Base-by-base conservation (phyloP, 2,888 invertebrate genomes). In the Lacanobia wlatinum region DNA sequence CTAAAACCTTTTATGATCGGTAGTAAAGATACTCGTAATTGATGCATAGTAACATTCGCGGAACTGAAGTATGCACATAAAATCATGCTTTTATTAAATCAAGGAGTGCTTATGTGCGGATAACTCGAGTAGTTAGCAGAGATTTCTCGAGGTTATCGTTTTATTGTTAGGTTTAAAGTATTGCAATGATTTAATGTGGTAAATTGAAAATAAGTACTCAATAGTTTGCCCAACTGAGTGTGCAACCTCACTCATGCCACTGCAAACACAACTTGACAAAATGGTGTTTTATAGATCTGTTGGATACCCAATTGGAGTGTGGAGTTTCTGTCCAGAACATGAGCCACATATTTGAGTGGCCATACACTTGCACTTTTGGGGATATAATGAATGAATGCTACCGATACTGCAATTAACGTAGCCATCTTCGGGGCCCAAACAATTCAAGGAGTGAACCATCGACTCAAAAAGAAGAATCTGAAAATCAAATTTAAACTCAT, bases 101-200 rank as follows among this genome's bases (percentile, higher is more conserved):
- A 43, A 46, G 34, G 34, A 43, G 67, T 68, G 63, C 7, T 53
- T 21, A 12, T 56, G 14, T 58, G 46, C 28, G 52, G n/a, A 62
- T 73, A 74, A 64, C n/a, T 55, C 10, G 10, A 68, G 59, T 76
- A 55, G 21, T 48, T 59, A 28, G 56, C 61, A 5, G 14, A 50
- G 64, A 75, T 65, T 71, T 55, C 0, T 52, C 48, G 8, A 16
- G 0, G 38, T 69, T 46, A 70, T 76, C 21, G 7, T 48, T 65
- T 70, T 52, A 61, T 38, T 6, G 16, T 34, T 1, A 16, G 48
- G 58, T 63, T 73, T 62, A 67, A 34, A 14, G 52, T 58, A 66
- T 58, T 62, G 56, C 34, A 55, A 28, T 66, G 9, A 55, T 40
- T 18, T 48, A 48, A 48, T 8, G 18, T 8, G 18, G 48, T 18